Percentiles rank a stretch among this genome's conserved stretches.
These are phyloP conservation scores for Ctenoplectra terminalis DNA, from an alignment of 1,140 invertebrate species.

Conservation along the genomic window DNA sequence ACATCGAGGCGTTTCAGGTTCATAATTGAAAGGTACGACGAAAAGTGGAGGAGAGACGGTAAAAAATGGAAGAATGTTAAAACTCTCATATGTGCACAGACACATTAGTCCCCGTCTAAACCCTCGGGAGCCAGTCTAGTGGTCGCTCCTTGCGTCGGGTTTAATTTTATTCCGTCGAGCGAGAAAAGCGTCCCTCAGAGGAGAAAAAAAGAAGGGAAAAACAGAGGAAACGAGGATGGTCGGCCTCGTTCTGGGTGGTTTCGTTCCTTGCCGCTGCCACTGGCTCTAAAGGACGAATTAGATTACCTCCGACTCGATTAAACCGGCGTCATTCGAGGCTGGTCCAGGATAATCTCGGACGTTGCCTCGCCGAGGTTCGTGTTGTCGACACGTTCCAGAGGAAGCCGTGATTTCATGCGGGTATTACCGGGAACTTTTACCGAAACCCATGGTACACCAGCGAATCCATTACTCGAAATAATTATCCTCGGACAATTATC, in stretches of 20 bases:
- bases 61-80: slow-evolving; percentile 36
- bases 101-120: slow-evolving; percentile 34
- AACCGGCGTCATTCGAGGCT: slow-evolving; percentile 65
- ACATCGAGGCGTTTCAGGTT: not conserved
- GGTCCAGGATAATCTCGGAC: slow-evolving; percentile 63
- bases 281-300: slow-evolving; percentile 75
- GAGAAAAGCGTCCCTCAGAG: slow-evolving; percentile 63
- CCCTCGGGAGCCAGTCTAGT: slow-evolving; percentile 15
- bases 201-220: slow-evolving; percentile 46
- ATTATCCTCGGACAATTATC: slow-evolving; percentile 40
- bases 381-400: slow-evolving; percentile 48
- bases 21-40: slow-evolving; percentile 25
- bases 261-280: slow-evolving; percentile 64
- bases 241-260: slow-evolving; percentile 62
- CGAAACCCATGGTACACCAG: not conserved
- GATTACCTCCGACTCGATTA: slow-evolving; percentile 79
- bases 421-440: slow-evolving; percentile 9
- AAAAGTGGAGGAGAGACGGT: not conserved
- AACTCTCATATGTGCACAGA: too few relatives aligned
- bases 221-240: slow-evolving; percentile 58
- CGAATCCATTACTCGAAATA: slow-evolving; percentile 30
- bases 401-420: slow-evolving; percentile 44
- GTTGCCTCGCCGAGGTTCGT: slow-evolving; percentile 40
- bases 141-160: slow-evolving; percentile 54
- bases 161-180: slow-evolving; percentile 76